Evolutionary conservation across 2,888 invertebrate species (phyloP), one percentile per base, ranked within the genome.

Genomic region (Fabriciana adippe): DNA sequence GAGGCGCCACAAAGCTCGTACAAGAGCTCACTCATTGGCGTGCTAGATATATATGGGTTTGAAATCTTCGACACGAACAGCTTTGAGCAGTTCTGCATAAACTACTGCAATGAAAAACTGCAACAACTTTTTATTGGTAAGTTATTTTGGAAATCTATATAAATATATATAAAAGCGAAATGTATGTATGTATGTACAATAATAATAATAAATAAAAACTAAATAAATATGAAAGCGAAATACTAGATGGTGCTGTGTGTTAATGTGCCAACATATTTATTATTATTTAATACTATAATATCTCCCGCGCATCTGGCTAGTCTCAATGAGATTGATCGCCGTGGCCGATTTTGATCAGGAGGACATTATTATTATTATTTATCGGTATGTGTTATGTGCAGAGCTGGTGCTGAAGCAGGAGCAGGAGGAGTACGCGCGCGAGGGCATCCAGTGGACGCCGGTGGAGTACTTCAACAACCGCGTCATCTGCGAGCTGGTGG

Each of bases 21-120:
- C 83, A 95, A 95, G 82, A 95, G 94, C 80, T 97, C 97, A 0
- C 94, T 98, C 54, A 98, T 98, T 79, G 99, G 99, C 13, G 99
- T 99, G 6, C 93, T 99, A 61, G 99, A 99, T 83, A 99, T 99
- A 81, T 99, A 99, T 86, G 99, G 99, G 21, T 99, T 99, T 88
- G 99, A 99, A 93, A 98, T 99, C 75, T 99, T 99, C 87, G 98
- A 99, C 77, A 95, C 95, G 41, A 99, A 99, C 89, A 98, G 98
- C 91, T 99, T 99, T 89, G 99, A 99, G 87, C 99, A 99, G 92
- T 98, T 99, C 90, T 99, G 99, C 88, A 99, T 99, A 82, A 99
- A 99, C 91, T 99, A 99, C 90, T 99, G 99, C 84, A 99, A 99
- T 85, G 99, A 99, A 92, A 99, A 99, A 85, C 93, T 99, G 74